Conservation (phyloP, 2,888 invertebrate species). For the Linnaemya tessellans region DNA sequence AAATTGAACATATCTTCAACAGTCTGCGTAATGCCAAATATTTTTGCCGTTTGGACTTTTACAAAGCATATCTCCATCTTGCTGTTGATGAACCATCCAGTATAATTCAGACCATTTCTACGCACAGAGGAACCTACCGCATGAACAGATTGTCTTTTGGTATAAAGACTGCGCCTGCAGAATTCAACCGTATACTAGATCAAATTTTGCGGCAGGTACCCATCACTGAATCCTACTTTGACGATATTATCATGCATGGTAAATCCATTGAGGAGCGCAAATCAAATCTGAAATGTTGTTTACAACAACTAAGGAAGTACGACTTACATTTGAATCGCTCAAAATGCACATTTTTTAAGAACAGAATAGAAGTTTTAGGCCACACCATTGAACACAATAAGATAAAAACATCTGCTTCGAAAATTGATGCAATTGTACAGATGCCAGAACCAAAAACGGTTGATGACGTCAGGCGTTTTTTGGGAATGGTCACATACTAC, state of each 20-base stretch:
- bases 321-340: constrained; percentile 58
- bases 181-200: neutral
- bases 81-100: constrained; percentile 20
- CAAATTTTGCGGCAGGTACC: too few relatives aligned
- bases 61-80: constrained; percentile 46
- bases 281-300: constrained; percentile 8
- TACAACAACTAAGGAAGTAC: constrained; percentile 26
- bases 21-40: too few relatives aligned
- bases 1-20: constrained; percentile 12
- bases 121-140: constrained; percentile 22
- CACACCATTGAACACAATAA: constrained; percentile 20
- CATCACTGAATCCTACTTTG: constrained; percentile 42
- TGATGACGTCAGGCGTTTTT: constrained; percentile 60
- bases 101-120: constrained; percentile 33
- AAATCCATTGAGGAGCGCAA: constrained; percentile 3
- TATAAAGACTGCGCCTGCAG: neutral
- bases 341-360: constrained; percentile 51
- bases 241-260: constrained; percentile 21
- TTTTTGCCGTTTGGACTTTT: neutral
- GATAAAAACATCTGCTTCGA: constrained; percentile 25
- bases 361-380: constrained; percentile 56
- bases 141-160: neutral
- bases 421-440: constrained; percentile 55
- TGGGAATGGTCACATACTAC: constrained; percentile 69
- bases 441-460: constrained; percentile 53